Evolutionary conservation across 1,140 invertebrate genomes (phyloP), one percentile per base, ranked within the genome.

Genomic region (Danaus plexippus): DNA sequence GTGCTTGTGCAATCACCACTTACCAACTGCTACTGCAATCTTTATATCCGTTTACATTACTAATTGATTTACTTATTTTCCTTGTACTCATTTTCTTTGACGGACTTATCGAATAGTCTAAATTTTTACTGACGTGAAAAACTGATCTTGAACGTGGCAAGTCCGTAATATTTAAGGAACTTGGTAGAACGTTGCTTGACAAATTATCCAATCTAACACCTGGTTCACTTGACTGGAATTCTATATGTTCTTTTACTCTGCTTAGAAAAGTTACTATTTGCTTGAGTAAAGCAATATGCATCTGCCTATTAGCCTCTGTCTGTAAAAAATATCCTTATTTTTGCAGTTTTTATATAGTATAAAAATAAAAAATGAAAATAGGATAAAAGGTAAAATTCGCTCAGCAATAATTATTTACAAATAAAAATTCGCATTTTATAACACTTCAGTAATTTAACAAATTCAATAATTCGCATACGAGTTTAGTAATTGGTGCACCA

Each of bases 281-380:
- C 74, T 93, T 92, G 88, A 95, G 91, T 60, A 94, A 88, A 9
- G 92, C 92, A 66, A 92, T 90, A 76, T 94, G 94, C 93, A 94
- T 94, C 75, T 92, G 90, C 61, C 92, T 89, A 77, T 91, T 94
- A 15, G 92, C 89, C 80, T 94, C 93, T 62, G 91, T 91, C 93
- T 95, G 84, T 57, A 89, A 89, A 71, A 48, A 70, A 77, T 67
- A 53, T 59, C 59, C 63, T 69, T 48, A 73, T 45, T 69, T 77
- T 71, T 64, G 56, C 67, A 67, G 13, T 61, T 47, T 22, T 50
- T 63, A 51, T 43, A 55, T 55, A 54, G 47, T 9, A 54, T 45
- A 18, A 47, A 43, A 52, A 15, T 1, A 43, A 32, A 57, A 50
- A 58, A 11, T 54, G 54, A 11, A 47, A 47, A 51, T 60, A 48